phyloP scores from a whole-genome alignment of 2,888 invertebrate species.

The Hoplodrina blanda region DNA sequence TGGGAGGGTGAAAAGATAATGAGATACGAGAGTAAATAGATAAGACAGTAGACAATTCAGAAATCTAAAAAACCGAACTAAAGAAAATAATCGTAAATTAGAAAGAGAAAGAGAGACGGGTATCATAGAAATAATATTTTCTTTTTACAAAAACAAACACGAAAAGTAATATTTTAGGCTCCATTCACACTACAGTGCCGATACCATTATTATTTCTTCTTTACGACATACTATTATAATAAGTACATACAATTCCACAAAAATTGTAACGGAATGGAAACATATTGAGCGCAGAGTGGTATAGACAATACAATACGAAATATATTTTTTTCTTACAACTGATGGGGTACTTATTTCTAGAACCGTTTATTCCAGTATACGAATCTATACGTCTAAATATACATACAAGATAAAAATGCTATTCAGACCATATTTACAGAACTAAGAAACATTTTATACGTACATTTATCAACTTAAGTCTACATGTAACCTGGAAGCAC shows the following conservation, averaged over 20 bases:
- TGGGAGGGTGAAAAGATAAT: slow-evolving; percentile 27
- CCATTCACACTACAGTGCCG: slow-evolving; percentile 16
- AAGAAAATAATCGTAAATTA: slow-evolving; percentile 1
- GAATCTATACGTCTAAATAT: slow-evolving; percentile 63
- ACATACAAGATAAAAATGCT: slow-evolving; percentile 87
- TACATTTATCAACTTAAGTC: slow-evolving; percentile 67
- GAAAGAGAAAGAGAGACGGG: neutral
- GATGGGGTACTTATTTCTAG: slow-evolving; percentile 54
- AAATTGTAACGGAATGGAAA: slow-evolving; percentile 20
- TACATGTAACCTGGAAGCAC: slow-evolving; percentile 89
- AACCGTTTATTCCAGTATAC: slow-evolving; percentile 62
- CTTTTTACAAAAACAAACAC: neutral
- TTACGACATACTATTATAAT: slow-evolving; percentile 20
- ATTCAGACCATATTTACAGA: slow-evolving; percentile 85
- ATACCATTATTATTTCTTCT: slow-evolving; percentile 9
- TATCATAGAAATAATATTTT: neutral
- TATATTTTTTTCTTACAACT: slow-evolving; percentile 31
- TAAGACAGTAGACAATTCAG: slow-evolving; percentile 6
- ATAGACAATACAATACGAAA: slow-evolving; percentile 28
- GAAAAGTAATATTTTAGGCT: slow-evolving; percentile 41
- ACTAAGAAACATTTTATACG: slow-evolving; percentile 69
- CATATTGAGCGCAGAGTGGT: slow-evolving; percentile 38
- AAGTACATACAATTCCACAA: slow-evolving; percentile 32
- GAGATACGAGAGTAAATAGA: too few relatives aligned
- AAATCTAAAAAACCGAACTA: neutral